Evolutionary conservation across 2,113 vertebrate genomes (phyloP), one percentile per base, ranked within the genome.

Genomic region (Nesospiza acunhae): DNA sequence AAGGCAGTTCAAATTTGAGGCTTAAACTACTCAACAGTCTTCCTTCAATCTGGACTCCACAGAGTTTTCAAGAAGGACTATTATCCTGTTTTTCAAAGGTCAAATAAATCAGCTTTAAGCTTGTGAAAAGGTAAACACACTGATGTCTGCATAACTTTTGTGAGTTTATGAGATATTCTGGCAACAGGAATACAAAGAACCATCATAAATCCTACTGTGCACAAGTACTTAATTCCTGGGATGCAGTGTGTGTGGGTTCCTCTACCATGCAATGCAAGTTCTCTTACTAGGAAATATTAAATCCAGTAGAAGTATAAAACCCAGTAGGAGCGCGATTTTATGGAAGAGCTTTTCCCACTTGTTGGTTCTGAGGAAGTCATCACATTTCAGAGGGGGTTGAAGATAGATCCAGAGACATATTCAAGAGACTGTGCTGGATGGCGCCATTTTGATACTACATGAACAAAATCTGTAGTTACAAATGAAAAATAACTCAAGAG

Each of bases 141-240:
- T 91, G 94, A 94, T 96, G 79, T 86, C 92, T 81, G 95, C 44
- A 11, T 93, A 93, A 94, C 93, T 95, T 96, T 96, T 87, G 89
- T 91, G 93, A 94, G 95, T 98, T 98, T 98, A 98, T 97, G 97
- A 97, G 97, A 93, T 96, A 96, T 97, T 97, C 94, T 97, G 97
- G 93, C 83, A 95, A 93, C 23, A 37, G 84, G 74, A 97, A 93
- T 87, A 87, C 33, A 83, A 95, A 96, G 91, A 96, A 90, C n/a
- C 26, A 74, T 76, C 90, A 97, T 98, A 97, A 98, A 98, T 97
- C 96, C 96, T 84, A 33, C 67, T 70, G 59, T 5, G 8, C 77
- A 60, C 69, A 87, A 92, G 82, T 88, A 47, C 83, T 79, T 91
- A 84, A 91, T 91, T 97, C 95, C 89, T 90, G 46, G 66, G 46